Conservation (phyloP, 2,888 invertebrate species). For the Epinotia demarniana region DNA sequence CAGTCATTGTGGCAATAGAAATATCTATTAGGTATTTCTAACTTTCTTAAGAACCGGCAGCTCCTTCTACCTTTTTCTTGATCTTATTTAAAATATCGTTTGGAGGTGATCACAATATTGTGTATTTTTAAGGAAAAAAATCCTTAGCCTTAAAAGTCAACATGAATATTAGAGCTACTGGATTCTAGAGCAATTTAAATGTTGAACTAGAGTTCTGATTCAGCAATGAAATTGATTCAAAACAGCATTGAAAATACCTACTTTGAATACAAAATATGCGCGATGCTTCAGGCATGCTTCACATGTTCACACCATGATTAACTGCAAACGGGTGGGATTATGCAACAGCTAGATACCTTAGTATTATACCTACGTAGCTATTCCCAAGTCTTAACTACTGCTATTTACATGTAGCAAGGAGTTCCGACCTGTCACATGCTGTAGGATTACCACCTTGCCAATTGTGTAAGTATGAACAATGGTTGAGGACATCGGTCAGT, state of each 20-base stretch:
- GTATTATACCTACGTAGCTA: background rate
- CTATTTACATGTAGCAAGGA: conserved; percentile 23
- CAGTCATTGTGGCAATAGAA: too few species aligned
- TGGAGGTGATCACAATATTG: too few species aligned
- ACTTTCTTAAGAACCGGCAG: background rate
- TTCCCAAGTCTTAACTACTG: conserved; percentile 8
- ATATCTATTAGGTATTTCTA: background rate
- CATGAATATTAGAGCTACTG: background rate
- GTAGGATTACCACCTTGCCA: conserved; percentile 9
- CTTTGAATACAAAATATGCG: background rate
- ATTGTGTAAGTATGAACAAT: conserved; percentile 35
- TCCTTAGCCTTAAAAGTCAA: background rate
- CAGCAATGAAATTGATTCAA: background rate
- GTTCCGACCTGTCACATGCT: conserved; percentile 9
- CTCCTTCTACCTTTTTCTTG: too few species aligned
- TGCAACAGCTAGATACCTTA: background rate
- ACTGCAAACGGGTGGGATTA: background rate
- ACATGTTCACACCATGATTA: background rate
- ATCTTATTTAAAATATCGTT: too few species aligned
- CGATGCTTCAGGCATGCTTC: background rate
- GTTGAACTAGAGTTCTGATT: background rate
- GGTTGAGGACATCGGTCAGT: background rate
- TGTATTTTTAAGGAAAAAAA: too few species aligned
- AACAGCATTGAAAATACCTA: background rate
- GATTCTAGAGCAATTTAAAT: background rate